These are phyloP conservation scores for Balearica regulorum DNA, from an alignment of 2,797 vertebrate species.

Conservation along the genomic window DNA sequence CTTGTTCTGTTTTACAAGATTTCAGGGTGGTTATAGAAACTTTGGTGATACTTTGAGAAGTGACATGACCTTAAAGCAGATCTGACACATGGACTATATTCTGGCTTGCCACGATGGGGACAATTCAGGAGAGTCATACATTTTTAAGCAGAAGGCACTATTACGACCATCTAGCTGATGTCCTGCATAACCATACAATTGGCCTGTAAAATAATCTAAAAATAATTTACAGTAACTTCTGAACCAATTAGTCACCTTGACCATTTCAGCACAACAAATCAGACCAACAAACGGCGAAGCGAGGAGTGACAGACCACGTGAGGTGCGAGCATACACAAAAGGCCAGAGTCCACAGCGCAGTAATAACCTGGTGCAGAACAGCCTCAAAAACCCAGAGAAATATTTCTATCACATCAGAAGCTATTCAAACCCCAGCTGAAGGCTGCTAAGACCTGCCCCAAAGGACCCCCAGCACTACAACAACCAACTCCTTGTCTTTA, in stretches of 20 bases:
- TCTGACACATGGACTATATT: neutral
- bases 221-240: neutral
- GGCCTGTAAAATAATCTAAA: neutral
- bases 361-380: neutral
- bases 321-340: neutral
- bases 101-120: neutral
- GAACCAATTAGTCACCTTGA: neutral
- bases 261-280: rapidly evolving
- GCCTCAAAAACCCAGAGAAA: neutral
- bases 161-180: neutral
- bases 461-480: neutral
- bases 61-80: neutral
- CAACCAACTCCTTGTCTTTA: neutral
- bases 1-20: neutral
- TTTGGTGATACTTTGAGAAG: neutral
- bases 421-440: neutral
- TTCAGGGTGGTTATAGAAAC: neutral
- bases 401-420: neutral
- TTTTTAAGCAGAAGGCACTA: neutral
- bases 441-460: neutral
- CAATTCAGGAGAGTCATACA: neutral
- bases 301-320: neutral
- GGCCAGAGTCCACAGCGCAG: neutral
- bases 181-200: neutral
- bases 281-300: rapidly evolving